phyloP scores from a whole-genome alignment of 2,888 invertebrate genomes.

The Parapristionchus giblindavisi region DNA sequence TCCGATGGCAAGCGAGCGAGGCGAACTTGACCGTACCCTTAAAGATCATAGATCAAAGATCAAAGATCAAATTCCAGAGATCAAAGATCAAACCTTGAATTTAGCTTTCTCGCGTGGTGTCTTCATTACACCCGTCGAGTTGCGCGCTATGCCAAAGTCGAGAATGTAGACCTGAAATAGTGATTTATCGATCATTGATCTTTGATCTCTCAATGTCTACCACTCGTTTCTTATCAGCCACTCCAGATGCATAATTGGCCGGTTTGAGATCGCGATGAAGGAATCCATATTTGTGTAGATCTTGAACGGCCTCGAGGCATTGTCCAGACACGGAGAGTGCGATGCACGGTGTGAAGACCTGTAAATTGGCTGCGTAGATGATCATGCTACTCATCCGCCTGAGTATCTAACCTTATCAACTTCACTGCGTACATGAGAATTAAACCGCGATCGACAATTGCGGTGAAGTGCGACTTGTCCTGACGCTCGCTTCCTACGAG shows the following conservation, averaged over 20 bases:
- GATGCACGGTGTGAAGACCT: too few relatives aligned
- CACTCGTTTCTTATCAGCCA: constrained; percentile 38
- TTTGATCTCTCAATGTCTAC: too few relatives aligned
- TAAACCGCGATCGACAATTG: constrained; percentile 57
- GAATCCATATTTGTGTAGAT: constrained; percentile 62
- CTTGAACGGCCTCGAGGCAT: constrained; percentile 62
- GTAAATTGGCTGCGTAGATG: too few relatives aligned
- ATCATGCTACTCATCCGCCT: too few relatives aligned
- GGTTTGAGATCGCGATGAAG: constrained; percentile 64
- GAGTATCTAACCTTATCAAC: neutral
- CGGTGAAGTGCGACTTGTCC: constrained; percentile 56
- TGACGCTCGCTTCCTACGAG: constrained; percentile 45
- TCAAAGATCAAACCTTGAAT: constrained; percentile 50
- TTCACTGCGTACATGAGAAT: neutral
- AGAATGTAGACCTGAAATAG: constrained; percentile 54
- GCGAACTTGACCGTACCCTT: constrained; percentile 66
- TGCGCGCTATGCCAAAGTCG: constrained; percentile 63
- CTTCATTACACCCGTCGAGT: constrained; percentile 53
- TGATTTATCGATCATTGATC: too few relatives aligned
- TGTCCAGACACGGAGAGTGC: constrained; percentile 64
- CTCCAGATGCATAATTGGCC: constrained; percentile 58
- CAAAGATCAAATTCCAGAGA: neutral
- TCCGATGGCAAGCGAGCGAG: constrained; percentile 57
- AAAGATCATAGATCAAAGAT: too few relatives aligned
- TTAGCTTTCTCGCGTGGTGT: constrained; percentile 48